Percentiles rank a stretch among this genome's conserved stretches.
Evolutionary conservation across 2,113 vertebrate genomes (phyloP).

Genomic region (Cyphomyrus discorhynchus): DNA sequence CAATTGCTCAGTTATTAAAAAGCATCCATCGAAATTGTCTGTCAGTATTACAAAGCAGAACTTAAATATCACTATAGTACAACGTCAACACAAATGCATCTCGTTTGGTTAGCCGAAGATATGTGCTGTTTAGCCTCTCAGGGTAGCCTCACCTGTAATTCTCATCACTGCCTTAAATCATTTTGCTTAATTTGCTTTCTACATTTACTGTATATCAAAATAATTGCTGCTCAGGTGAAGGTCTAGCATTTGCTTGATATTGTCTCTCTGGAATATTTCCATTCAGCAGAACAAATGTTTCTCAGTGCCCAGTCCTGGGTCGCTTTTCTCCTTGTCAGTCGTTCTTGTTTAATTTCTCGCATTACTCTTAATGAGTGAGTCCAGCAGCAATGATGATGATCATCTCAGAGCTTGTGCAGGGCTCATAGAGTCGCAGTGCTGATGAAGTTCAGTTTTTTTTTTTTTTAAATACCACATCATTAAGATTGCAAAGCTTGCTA

Average conservation of each 20-base stretch:
- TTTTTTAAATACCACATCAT: not conserved
- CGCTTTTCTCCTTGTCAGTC: not conserved
- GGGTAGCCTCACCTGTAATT: not conserved
- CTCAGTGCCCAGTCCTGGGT: not conserved
- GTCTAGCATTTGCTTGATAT: not conserved
- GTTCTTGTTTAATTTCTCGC: not conserved
- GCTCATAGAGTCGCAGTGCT: not conserved
- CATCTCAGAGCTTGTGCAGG: not conserved
- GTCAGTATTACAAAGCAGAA: not conserved
- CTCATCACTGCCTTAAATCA: not conserved
- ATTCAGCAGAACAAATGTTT: not conserved
- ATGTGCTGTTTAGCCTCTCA: not conserved
- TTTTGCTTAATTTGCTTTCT: not conserved
- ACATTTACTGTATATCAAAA: not conserved
- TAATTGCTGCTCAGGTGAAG: not conserved
- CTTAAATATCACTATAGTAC: not conserved
- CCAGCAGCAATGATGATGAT: not conserved
- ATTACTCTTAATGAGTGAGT: not conserved
- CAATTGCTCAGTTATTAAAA: not conserved
- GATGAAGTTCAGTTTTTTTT: too few relatives aligned
- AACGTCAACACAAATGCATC: not conserved
- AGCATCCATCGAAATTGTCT: not conserved
- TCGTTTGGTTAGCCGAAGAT: not conserved
- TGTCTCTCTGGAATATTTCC: not conserved
- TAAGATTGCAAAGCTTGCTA: not conserved